Base-by-base conservation (phyloP, 1,140 invertebrate species). In the Diploscapter pachys region DNA sequence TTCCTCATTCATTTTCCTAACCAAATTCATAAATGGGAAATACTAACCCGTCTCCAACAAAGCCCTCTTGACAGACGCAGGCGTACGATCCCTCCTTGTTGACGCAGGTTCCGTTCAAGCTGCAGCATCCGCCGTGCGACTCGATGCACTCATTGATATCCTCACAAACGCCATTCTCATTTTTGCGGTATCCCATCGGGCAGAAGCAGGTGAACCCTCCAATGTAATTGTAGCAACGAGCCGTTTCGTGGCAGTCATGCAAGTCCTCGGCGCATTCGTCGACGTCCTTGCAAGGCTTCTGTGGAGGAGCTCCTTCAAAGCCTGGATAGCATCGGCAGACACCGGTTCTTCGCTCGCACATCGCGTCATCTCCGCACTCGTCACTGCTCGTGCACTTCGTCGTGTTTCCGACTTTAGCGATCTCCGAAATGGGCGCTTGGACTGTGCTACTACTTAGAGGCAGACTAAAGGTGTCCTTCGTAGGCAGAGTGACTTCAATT, bases 141-240 rank as follows among this genome's bases (percentile, higher is more conserved):
- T 82, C 82, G 88, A 94, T 95, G 89, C 95, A 97, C 89, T 97
- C 95, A 88, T 96, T 96, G 88, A 95, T 92, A 88, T 96, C 95
- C 31, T 76, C 67, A 57, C 81, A 82, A 4, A 63, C 70, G 31
- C 78, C 75, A 48, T 72, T 63, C 4, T 63, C 72, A 13, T 70
- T 79, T 63, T 77, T 81, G 4, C 81, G 61, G 67, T 78, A 82
- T 57, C 81, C 81, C 6, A 82, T 81, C 8, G 81, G 72, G 63
- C 81, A 82, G 55, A 80, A 72, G 75, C 81, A 82, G 5, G 73
- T 61, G 63, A 79, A 82, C 11, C 81, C 79, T 6, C 81, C 81
- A 50, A 84, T 63, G 64, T 70, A 80, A 57, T 83, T 83, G 52
- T 75, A 73, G 57, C 81, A 83, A 51, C 76, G 65, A 8, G 75